Percentiles rank a stretch among this genome's conserved stretches.
Evolutionary conservation across 2,888 invertebrate species (phyloP).

Genomic region (Acleris literana): DNA sequence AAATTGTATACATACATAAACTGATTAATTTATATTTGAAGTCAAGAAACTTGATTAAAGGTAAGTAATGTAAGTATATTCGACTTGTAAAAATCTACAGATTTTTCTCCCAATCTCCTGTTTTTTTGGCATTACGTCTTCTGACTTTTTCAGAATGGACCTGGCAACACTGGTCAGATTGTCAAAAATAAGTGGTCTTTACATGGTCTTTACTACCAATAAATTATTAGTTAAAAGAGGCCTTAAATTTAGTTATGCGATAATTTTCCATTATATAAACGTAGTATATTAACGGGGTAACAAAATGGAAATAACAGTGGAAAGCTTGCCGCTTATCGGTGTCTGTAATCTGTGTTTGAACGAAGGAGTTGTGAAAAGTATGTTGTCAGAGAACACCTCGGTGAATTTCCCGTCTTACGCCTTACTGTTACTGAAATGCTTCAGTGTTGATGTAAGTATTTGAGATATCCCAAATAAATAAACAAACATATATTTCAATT

Average conservation of each 20-base stretch:
- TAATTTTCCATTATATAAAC: neutral
- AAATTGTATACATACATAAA: too few relatives aligned
- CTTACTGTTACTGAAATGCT: conserved; percentile 70
- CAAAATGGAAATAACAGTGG: conserved; percentile 70
- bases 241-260: conserved; percentile 3
- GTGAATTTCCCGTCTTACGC: conserved; percentile 59
- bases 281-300: conserved; percentile 32
- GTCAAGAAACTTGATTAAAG: too few relatives aligned
- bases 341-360: conserved; percentile 72
- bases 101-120: too few relatives aligned
- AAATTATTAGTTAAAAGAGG: conserved; percentile 13
- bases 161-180: neutral
- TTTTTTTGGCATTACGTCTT: too few relatives aligned
- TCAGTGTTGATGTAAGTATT: conserved; percentile 71
- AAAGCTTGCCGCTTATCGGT: conserved; percentile 67
- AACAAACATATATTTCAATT: neutral
- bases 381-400: conserved; percentile 55
- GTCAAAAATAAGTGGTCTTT: conserved; percentile 6
- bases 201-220: conserved; percentile 8
- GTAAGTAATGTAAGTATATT: too few relatives aligned
- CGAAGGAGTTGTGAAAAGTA: conserved; percentile 72
- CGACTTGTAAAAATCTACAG: too few relatives aligned
- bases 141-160: too few relatives aligned
- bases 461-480: neutral
- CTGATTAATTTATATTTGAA: too few relatives aligned